Percentiles rank a stretch among this genome's conserved stretches.
Evolutionary conservation across 2,113 vertebrate genomes (phyloP).

Genomic region (Mormoops blainvillei): DNA sequence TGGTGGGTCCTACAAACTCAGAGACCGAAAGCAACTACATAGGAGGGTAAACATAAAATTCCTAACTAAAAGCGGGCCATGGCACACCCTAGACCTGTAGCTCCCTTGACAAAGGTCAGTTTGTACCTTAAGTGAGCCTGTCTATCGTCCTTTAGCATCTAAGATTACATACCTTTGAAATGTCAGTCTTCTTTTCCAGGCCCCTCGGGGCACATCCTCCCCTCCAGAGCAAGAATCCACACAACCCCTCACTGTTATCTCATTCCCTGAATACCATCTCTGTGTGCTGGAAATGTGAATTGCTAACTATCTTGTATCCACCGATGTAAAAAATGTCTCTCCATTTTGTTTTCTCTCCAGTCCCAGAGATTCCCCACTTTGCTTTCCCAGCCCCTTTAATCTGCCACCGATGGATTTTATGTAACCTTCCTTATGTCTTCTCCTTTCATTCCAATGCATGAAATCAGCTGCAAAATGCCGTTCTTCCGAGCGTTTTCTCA

Average conservation of each 20-base stretch:
- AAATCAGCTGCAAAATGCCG: not conserved
- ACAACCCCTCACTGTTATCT: not conserved
- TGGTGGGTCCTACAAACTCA: not conserved
- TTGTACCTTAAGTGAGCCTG: not conserved
- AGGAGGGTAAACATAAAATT: not conserved
- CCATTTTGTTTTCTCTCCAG: not conserved
- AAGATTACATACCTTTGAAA: not conserved
- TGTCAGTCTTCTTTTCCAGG: not conserved
- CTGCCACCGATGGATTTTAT: not conserved
- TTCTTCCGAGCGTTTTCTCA: not conserved
- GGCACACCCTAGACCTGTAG: not conserved
- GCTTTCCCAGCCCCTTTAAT: not conserved
- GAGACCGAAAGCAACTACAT: not conserved
- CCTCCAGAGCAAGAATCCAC: not conserved
- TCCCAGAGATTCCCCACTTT: not conserved
- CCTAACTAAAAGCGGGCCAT: not conserved
- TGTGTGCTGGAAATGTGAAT: not conserved
- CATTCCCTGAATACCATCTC: not conserved
- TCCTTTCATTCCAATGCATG: not conserved
- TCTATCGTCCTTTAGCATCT: not conserved
- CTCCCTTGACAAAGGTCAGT: not conserved
- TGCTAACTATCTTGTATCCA: not conserved
- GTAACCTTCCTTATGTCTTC: not conserved
- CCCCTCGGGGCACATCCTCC: not conserved
- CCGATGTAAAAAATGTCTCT: not conserved